Conservation (phyloP, 1,140 invertebrate species). For the Megalonaias nervosa region DNA sequence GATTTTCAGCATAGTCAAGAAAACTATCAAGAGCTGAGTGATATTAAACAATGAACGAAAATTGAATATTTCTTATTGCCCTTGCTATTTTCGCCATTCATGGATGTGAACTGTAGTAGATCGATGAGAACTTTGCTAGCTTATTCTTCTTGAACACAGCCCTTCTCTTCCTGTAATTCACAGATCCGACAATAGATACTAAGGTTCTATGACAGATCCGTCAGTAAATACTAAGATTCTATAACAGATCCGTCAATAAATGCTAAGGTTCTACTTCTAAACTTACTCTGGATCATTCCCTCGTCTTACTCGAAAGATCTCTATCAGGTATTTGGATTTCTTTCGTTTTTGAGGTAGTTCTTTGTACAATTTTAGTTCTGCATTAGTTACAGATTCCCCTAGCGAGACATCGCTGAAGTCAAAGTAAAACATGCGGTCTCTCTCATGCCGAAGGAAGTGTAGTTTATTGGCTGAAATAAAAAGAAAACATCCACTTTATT, state of each 20-base stretch:
- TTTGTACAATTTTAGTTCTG: constrained; percentile 88
- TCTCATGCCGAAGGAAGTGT: constrained; percentile 80
- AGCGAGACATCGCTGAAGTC: constrained; percentile 87
- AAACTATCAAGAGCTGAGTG: no score
- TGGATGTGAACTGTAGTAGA: no score
- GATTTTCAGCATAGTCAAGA: no score
- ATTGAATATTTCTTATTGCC: no score
- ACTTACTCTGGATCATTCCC: constrained; percentile 62
- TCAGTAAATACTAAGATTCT: not conserved
- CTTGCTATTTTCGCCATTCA: no score
- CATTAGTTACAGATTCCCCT: constrained; percentile 85
- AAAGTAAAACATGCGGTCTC: constrained; percentile 91
- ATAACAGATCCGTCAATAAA: not conserved
- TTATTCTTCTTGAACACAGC: no score
- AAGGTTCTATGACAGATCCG: not conserved
- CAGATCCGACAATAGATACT: not conserved
- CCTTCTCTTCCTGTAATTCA: no score
- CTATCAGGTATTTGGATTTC: constrained; percentile 21
- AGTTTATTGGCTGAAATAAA: constrained; percentile 52
- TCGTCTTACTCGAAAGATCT: constrained; percentile 51
- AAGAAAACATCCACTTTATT: no score
- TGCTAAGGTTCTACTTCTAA: constrained; percentile 24
- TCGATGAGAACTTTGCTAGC: no score
- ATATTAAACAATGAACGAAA: no score
- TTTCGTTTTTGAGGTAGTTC: constrained; percentile 21